Percentiles rank a stretch among this genome's conserved stretches.
These are phyloP conservation scores for Petrocephalus microphthalmus DNA, from an alignment of 2,113 vertebrate genomes.

Conservation along the genomic window DNA sequence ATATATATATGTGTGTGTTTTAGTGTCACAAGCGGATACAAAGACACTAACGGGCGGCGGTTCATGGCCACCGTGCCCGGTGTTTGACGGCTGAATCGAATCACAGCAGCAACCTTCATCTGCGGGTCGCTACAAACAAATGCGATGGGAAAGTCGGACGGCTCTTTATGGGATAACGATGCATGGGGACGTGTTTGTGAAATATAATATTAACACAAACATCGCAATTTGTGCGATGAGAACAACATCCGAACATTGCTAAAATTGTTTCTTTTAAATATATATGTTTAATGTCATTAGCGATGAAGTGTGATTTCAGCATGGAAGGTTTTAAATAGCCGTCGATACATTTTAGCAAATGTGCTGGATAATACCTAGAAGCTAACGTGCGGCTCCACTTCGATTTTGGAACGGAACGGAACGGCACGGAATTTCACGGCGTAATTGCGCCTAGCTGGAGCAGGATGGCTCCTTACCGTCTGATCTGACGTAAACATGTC, in stretches of 20 bases:
- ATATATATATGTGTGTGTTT: neutral
- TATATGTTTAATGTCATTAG: neutral
- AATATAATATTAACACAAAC: neutral
- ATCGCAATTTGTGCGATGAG: neutral
- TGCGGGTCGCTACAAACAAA: neutral
- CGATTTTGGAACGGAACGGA: conserved; percentile 28
- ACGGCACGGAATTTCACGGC: conserved; percentile 48
- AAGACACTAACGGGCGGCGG: neutral
- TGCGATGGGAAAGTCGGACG: neutral
- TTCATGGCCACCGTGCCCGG: neutral
- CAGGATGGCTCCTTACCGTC: conserved; percentile 73
- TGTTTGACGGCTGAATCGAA: neutral
- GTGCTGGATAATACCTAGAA: neutral
- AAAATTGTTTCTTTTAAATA: neutral
- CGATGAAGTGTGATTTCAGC: neutral
- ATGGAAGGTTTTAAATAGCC: neutral
- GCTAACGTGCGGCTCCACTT: conserved; percentile 36
- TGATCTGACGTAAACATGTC: conserved; percentile 78
- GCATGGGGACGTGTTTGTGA: too few relatives aligned
- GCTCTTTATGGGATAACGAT: too few relatives aligned
- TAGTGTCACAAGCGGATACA: neutral
- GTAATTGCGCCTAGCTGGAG: conserved; percentile 65
- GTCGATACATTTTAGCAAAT: neutral
- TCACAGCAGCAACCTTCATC: neutral
- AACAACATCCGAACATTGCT: neutral